A percentile compares a stretch with the other conserved stretches of the same genome.
phyloP scores from a whole-genome alignment of 2,797 vertebrate species.

The Phoxinus dragarum region DNA sequence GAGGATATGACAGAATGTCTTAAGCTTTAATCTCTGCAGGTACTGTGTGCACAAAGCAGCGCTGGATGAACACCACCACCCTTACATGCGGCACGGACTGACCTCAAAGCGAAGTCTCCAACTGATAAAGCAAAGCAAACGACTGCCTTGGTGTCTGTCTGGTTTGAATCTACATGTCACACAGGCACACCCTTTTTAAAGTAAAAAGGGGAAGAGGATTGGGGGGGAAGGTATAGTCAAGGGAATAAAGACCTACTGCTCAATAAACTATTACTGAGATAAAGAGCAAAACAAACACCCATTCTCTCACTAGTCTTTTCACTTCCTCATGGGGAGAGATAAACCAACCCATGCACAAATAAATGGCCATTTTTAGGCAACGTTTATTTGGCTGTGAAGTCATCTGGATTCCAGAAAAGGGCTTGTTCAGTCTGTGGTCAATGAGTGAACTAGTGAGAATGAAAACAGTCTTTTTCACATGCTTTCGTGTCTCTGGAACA shows the following conservation, averaged over 20 bases:
- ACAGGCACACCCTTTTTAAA: conserved; percentile 29
- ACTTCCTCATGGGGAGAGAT: conserved; percentile 25
- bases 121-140: conserved; percentile 45
- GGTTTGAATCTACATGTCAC: conserved; percentile 25
- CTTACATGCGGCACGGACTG: conserved; percentile 7
- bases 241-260: conserved; percentile 26
- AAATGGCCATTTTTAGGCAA: conserved; percentile 51
- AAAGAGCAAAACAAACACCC: neutral
- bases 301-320: conserved; percentile 15
- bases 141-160: conserved; percentile 21
- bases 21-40: conserved; percentile 56
- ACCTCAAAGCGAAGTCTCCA: conserved; percentile 16
- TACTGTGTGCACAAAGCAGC: conserved; percentile 31
- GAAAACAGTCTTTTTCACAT: neutral
- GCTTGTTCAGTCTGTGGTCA: conserved; percentile 23
- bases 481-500: neutral
- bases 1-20: conserved; percentile 22
- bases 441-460: neutral
- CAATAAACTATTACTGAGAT: neutral
- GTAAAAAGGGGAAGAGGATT: conserved; percentile 16
- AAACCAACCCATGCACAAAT: conserved; percentile 28
- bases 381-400: conserved; percentile 30
- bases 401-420: conserved; percentile 40
- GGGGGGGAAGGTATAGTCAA: neutral
- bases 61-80: conserved; percentile 39